phyloP scores from a whole-genome alignment of 2,888 invertebrate species.

The Coremacera marginata region DNA sequence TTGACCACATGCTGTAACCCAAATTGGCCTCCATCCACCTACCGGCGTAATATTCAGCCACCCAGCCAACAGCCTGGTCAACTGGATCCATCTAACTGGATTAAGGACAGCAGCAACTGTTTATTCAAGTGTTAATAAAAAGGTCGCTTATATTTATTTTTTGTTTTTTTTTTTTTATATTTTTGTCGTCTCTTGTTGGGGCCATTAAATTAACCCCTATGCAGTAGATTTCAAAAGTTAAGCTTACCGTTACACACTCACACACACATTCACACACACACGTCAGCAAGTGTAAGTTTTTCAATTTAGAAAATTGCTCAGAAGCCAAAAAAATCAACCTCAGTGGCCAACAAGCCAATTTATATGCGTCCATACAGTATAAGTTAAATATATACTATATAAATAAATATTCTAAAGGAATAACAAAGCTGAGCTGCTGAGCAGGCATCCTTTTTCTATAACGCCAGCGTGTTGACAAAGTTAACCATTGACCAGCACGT shows the following conservation, averaged over 20 bases:
- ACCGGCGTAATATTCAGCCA: background rate
- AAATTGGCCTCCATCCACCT: background rate
- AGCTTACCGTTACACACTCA: background rate
- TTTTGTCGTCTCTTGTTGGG: conserved; percentile 1
- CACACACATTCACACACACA: conserved; percentile 8
- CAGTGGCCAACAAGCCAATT: conserved; percentile 40
- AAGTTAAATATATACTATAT: background rate
- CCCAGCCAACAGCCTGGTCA: background rate
- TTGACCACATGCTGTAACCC: background rate
- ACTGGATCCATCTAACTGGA: background rate
- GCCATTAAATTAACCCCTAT: conserved; percentile 8
- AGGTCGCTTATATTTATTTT: background rate
- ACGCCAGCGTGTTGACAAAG: conserved; percentile 11
- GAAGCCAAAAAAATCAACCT: conserved; percentile 39
- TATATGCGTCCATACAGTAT: conserved; percentile 16
- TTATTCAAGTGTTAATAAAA: conserved; percentile 34
- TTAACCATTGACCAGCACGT: conserved; percentile 15
- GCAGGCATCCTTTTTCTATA: background rate
- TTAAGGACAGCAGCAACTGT: conserved; percentile 11
- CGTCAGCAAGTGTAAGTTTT: conserved; percentile 6
- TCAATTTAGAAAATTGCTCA: conserved; percentile 37
- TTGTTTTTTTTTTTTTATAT: background rate
- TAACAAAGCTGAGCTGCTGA: background rate
- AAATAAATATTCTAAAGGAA: background rate
- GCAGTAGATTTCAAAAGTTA: background rate